Evolutionary conservation across 2,888 invertebrate genomes (phyloP), one percentile per base, ranked within the genome.

Genomic region (Andrena bicolor): DNA sequence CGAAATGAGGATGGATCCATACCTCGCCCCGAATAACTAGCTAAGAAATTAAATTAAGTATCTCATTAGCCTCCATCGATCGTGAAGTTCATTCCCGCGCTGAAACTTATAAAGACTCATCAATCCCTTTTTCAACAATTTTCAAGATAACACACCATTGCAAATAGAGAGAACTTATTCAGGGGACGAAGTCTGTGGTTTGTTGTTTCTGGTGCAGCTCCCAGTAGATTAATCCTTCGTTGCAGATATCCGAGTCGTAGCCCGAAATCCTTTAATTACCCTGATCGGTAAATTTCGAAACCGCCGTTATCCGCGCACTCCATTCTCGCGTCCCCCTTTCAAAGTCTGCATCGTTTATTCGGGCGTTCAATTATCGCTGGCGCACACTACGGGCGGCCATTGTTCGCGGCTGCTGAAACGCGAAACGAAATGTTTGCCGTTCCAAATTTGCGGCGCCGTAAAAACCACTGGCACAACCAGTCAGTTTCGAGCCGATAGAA

Each of bases 31-130:
- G 53, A 70, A 63, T 70, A 8, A 2, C 28, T n/a, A 49, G 13
- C 16, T 8, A 35, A 72, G 58, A 35, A 30, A n/a, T 76, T 23
- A 53, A 60, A 76, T 69, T 76, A 69, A 69, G 63, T 49, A 35
- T 60, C 41, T 23, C 30, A 60, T 28, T 63, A 56, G 20, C 32
- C 30, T 13, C 23, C n/a, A 35, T 56, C 41, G 30, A 53, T 35
- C 48, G 26, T 2, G 30, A 61, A 28, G n/a, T 4, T 13, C 30
- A 26, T 30, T 32, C 32, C 13, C 13, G 23, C 8, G 58, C 23
- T 13, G 20, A 35, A 64, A 51, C 60, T 74, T 51, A 16, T 4
- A 7, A 8, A 13, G 23, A 26, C 30, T 48, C 53, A 10, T 58
- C 16, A 8, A 53, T 20, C 16, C 66, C 7, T 8, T 69, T 26